Conservation (phyloP, 2,888 invertebrate species). For the Biston betularia region DNA sequence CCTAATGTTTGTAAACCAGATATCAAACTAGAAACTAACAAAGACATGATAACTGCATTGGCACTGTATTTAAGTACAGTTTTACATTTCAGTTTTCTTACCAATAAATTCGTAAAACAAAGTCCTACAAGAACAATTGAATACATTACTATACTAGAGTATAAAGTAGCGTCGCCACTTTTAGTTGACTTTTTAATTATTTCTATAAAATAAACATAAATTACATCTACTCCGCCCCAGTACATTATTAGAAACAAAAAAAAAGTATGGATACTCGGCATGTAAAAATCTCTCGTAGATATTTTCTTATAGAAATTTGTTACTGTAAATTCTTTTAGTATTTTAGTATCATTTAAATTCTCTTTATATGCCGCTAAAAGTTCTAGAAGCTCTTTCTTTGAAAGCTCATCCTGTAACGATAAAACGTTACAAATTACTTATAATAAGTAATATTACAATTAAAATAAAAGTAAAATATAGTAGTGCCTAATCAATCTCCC, state of each 20-base stretch:
- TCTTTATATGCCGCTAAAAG: slow-evolving; percentile 8
- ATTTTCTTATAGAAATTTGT: slow-evolving; percentile 2
- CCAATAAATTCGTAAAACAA: background rate
- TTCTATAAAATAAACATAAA: slow-evolving; percentile 15
- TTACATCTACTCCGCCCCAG: slow-evolving; percentile 12
- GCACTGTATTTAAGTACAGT: slow-evolving; percentile 3
- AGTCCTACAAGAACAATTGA: background rate
- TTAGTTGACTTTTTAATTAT: slow-evolving; percentile 7
- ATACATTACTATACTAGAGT: slow-evolving; percentile 10
- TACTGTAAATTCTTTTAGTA: background rate
- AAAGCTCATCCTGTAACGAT: too few species aligned
- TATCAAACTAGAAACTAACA: background rate
- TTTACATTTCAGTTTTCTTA: slow-evolving; percentile 7
- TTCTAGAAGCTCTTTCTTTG: slow-evolving; percentile 5
- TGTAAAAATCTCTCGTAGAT: slow-evolving; percentile 9
- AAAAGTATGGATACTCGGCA: slow-evolving; percentile 10
- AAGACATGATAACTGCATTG: background rate
- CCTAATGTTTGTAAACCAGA: slow-evolving; percentile 3
- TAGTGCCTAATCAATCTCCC: too few species aligned
- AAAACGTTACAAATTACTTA: too few species aligned
- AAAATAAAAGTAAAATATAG: too few species aligned
- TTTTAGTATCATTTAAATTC: background rate
- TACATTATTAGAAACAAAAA: background rate
- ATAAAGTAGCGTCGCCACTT: background rate
- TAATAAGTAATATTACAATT: too few species aligned